Base-by-base conservation (phyloP, 53 echinoderm and acorn worm species). In the Astropecten irregularis region DNA sequence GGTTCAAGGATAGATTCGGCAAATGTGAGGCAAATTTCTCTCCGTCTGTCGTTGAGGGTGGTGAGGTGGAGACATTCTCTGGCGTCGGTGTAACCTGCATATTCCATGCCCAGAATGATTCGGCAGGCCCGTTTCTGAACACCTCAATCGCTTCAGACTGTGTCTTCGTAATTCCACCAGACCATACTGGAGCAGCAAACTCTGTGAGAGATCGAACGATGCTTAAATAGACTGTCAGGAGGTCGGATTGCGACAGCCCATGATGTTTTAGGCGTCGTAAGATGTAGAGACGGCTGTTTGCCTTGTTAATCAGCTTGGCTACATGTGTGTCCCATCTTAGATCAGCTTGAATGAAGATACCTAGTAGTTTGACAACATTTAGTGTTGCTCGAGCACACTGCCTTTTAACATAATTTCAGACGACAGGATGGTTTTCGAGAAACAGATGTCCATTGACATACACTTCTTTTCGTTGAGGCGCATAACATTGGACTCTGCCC, bases 141-240 rank as follows among this genome's bases (percentile, higher is more conserved):
- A 4, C 83, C 32, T 83, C 82, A 2, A 67, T 51, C n/a, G 49
- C 19, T 14, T 36, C 4, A 28, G 51, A 42, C 16, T 82, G 82
- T 23, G 40, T 42, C 35, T 83, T 68, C 0, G 83, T 81, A 26
- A 83, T 44, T 49, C 51, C 54, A 20, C 54, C 8, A 20, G 67
- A 55, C 68, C 83, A 83, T 8, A 83, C 83, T 22, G 68, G 55
- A 23, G 42, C 69, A 15, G 47, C 83, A 53, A 68, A 83, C 9
- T 83, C 82, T 28, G 66, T 2, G 10, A 66, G 4, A 6, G 67
- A 66, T 7, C 66, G 66, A 9, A 66, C 34, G 23, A 54, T 37
- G 15, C 29, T 26, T 39, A 19, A 65, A 19, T 55, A 83, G 21
- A 68, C 54, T 26, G 20, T 16, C 14, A 68, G 18, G 13, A 52